Evolutionary conservation across 2,113 vertebrate genomes (phyloP).

Genomic region (Corythaeola cristata): DNA sequence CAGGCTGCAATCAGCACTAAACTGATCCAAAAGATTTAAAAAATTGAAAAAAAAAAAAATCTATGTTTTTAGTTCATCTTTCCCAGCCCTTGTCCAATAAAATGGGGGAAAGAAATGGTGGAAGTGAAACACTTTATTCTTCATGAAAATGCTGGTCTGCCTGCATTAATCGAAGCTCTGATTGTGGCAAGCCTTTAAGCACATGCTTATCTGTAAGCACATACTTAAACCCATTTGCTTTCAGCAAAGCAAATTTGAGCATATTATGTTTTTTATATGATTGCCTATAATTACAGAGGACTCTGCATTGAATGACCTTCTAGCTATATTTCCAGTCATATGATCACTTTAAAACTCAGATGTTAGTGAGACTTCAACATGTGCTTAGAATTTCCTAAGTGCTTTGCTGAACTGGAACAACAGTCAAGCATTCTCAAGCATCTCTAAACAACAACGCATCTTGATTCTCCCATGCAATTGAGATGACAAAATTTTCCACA

Average conservation of each 20-base stretch:
- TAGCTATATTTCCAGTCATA: constrained; percentile 63
- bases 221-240: constrained; percentile 64
- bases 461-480: not conserved
- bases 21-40: not conserved
- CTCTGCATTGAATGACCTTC: constrained; percentile 50
- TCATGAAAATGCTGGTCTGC: constrained; percentile 8
- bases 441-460: constrained; percentile 6
- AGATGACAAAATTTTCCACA: not conserved
- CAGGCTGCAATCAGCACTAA: not conserved
- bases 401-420: constrained; percentile 41
- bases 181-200: constrained; percentile 54
- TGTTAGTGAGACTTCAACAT: constrained; percentile 51
- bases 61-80: not conserved
- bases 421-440: constrained; percentile 33
- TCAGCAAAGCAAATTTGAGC: constrained; percentile 66
- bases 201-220: constrained; percentile 66
- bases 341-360: constrained; percentile 61
- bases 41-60: not conserved
- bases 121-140: constrained; percentile 19
- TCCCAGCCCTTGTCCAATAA: not conserved
- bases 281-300: constrained; percentile 63
- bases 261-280: constrained; percentile 67
- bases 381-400: constrained; percentile 53
- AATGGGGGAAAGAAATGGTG: not conserved
- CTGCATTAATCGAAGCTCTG: constrained; percentile 13